Evolutionary conservation across 2,888 invertebrate genomes (phyloP).

Genomic region (Silvanus unidentatus): DNA sequence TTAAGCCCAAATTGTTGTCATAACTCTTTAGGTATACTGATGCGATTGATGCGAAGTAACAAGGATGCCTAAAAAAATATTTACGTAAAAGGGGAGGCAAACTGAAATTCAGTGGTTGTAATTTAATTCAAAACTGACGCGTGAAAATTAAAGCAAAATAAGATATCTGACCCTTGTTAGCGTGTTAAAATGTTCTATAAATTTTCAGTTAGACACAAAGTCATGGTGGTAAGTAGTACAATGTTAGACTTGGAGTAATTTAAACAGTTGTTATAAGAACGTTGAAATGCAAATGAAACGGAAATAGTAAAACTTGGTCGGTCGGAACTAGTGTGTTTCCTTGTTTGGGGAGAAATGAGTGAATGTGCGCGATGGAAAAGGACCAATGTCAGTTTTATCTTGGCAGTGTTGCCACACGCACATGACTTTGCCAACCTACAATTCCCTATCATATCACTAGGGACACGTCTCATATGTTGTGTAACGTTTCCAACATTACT

Average conservation of each 20-base stretch:
- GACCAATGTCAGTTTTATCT: constrained; percentile 32
- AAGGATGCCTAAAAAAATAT: too few relatives aligned
- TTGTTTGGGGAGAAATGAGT: too few relatives aligned
- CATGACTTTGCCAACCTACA: constrained; percentile 30
- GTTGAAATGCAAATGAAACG: constrained; percentile 21
- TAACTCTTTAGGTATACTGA: too few relatives aligned
- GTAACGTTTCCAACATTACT: constrained; percentile 2
- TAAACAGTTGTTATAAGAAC: constrained; percentile 27
- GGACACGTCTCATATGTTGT: constrained; percentile 27
- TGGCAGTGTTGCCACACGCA: constrained; percentile 31
- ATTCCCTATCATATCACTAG: constrained; percentile 33
- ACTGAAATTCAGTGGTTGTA: too few relatives aligned
- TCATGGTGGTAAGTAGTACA: constrained; percentile 19
- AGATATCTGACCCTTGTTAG: constrained; percentile 4
- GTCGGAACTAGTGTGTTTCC: constrained; percentile 31
- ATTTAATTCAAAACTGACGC: too few relatives aligned
- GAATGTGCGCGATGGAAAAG: constrained; percentile 16
- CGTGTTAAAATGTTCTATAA: constrained; percentile 6
- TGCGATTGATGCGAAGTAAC: too few relatives aligned
- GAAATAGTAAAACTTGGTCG: constrained; percentile 33
- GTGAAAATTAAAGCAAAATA: background rate
- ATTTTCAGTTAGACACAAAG: background rate
- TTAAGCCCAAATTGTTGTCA: too few relatives aligned
- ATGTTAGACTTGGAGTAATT: constrained; percentile 28
- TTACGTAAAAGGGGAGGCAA: too few relatives aligned